phyloP scores from a whole-genome alignment of 2,113 vertebrate species.

The Uropsilus gracilis region DNA sequence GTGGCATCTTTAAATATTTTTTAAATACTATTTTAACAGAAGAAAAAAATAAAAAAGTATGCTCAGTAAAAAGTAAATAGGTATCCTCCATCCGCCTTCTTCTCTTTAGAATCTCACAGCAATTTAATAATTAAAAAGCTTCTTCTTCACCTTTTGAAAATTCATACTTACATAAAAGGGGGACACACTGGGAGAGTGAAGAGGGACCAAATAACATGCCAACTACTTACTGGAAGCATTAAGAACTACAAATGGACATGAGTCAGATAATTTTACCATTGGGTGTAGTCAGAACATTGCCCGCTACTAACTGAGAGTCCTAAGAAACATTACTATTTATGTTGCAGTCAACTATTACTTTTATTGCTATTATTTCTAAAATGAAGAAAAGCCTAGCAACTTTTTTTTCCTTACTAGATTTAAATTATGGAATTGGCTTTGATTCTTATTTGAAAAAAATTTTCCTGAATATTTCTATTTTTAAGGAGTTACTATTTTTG shows the following conservation, averaged over 20 bases:
- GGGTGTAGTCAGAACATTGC: neutral
- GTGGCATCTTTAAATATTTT: slow-evolving; percentile 4
- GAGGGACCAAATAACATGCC: neutral
- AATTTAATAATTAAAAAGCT: slow-evolving; percentile 19
- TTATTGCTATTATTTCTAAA: neutral
- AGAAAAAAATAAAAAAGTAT: neutral
- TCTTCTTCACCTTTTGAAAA: slow-evolving; percentile 45
- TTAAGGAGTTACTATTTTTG: slow-evolving; percentile 39
- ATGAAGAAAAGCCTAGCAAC: neutral
- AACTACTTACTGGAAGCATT: neutral
- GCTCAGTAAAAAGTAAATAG: neutral
- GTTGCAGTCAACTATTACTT: neutral
- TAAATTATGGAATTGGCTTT: slow-evolving; percentile 18
- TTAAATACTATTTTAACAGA: slow-evolving; percentile 50
- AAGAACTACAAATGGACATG: neutral
- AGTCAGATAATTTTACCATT: neutral
- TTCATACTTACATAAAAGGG: neutral
- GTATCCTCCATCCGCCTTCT: neutral
- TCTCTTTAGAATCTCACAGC: slow-evolving; percentile 9
- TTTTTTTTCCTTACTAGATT: neutral
- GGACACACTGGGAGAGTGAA: no score
- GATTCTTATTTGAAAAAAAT: no score
- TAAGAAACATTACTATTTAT: neutral
- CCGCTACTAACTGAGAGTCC: slow-evolving; percentile 11
- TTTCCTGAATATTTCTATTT: neutral